Evolutionary conservation across 2,797 vertebrate species (phyloP).

Genomic region (Sus cebifrons): DNA sequence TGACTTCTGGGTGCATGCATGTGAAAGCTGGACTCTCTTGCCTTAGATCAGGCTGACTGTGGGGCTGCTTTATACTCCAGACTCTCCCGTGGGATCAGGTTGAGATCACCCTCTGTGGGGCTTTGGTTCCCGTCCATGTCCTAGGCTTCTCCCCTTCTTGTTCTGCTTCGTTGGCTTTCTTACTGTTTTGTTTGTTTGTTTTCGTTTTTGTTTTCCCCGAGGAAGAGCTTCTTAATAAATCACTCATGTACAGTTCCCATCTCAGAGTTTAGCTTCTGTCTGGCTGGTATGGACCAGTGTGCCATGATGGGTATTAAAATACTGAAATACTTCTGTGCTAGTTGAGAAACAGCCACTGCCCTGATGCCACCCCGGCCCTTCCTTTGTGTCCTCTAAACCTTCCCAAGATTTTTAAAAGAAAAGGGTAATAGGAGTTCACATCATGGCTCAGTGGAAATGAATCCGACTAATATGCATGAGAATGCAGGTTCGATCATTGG

Average conservation of each 20-base stretch:
- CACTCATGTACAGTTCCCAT: not conserved
- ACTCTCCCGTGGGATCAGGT: not conserved
- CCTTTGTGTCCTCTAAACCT: not conserved
- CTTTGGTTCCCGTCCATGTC: not conserved
- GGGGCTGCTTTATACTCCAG: not conserved
- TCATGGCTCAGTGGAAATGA: too few species aligned
- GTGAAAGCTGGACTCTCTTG: not conserved
- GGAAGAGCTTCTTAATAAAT: not conserved
- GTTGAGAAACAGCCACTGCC: not conserved
- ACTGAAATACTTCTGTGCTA: not conserved
- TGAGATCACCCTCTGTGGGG: not conserved
- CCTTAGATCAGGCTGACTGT: not conserved
- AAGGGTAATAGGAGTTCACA: not conserved
- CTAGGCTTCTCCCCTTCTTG: not conserved
- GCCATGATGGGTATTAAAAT: not conserved
- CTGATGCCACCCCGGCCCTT: not conserved
- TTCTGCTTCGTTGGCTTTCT: not conserved
- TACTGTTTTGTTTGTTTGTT: not conserved
- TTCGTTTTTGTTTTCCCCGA: not conserved
- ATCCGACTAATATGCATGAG: too few species aligned
- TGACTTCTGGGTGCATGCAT: not conserved
- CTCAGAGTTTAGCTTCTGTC: not conserved
- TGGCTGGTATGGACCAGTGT: not conserved
- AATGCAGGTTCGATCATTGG: too few species aligned
- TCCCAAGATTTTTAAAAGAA: constrained; percentile 2